A percentile compares a stretch with the other conserved stretches of the same genome.
phyloP scores from a whole-genome alignment of 2,888 invertebrate genomes.

The Stenurella melanura region DNA sequence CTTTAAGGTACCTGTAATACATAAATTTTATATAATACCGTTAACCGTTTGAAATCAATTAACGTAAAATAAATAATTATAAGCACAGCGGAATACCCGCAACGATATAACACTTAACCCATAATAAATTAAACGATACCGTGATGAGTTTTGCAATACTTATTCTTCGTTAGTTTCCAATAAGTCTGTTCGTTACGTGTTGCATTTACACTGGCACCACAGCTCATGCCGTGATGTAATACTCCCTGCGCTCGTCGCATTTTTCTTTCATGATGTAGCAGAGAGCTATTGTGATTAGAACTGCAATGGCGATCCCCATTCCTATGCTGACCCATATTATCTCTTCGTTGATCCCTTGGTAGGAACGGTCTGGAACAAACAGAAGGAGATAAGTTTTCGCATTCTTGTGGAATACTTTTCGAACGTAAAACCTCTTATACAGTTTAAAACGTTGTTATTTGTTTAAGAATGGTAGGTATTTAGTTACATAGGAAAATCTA shows the following conservation, averaged over 20 bases:
- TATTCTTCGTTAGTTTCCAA: not conserved
- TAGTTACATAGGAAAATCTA: not conserved
- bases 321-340: constrained; percentile 93
- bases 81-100: not conserved
- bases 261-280: constrained; percentile 89
- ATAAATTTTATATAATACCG: not conserved
- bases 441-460: not conserved
- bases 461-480: not conserved
- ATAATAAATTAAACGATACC: not conserved
- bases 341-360: constrained; percentile 90
- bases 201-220: constrained; percentile 62
- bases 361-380: constrained; percentile 81
- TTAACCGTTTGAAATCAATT: not conserved
- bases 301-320: constrained; percentile 88
- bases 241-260: constrained; percentile 84
- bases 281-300: constrained; percentile 87
- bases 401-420: not conserved
- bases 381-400: constrained; percentile 17
- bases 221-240: constrained; percentile 81
- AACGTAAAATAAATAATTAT: not conserved
- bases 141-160: not conserved
- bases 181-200: not conserved
- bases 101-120: not conserved
- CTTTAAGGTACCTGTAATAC: not conserved
- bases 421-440: too few species aligned